Base-by-base conservation (phyloP, 2,888 invertebrate species). In the Adelognathus sp. region DNA sequence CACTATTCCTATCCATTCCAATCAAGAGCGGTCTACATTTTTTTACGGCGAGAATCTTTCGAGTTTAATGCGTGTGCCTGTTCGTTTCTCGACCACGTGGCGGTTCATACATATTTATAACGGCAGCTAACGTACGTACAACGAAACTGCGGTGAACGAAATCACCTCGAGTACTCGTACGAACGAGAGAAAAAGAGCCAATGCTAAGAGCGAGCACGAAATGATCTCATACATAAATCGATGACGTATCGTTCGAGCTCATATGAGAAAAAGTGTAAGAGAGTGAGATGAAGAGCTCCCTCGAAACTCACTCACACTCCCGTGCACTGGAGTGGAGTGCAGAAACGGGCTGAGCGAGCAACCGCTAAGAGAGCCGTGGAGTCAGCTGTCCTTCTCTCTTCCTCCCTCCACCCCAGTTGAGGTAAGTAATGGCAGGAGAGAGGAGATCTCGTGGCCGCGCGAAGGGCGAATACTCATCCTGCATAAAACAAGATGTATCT, bases 171-270 rank as follows among this genome's bases (percentile, higher is more conserved):
- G 44, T 81, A 75, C 73, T n/a, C 66, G 80, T 63, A 73, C 69
- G 61, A 74, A 58, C 39, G 76, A 70, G 64, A 60, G 69, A 70
- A 50, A 39, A 58, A 80, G 61, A 71, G 54, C 6, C 50, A 16
- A 36, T 16, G 50, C 36, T 44, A 31, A 7, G 24, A n/a, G 41
- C 41, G 58, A 29, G 29, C 21, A 16, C 44, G 54, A 16, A 73
- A 63, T 80, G 70, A 70, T 81, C 75, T 72, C 61, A 56, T 74
- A 63, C 63, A 63, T 44, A 78, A 50, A 74, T 79, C 76, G 74
- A 79, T 81, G 81, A 81, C 71, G 46, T 70, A 73, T 67, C 46
- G 50, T 29, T 66, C 39, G 27, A 64, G 52, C 24, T n/a, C n/a
- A 36, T 41, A 50, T 24, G 33, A 66, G 58, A 78, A 80, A 77